Evolutionary conservation across 2,113 vertebrate species (phyloP).

Genomic region (Toxotes jaculatrix): DNA sequence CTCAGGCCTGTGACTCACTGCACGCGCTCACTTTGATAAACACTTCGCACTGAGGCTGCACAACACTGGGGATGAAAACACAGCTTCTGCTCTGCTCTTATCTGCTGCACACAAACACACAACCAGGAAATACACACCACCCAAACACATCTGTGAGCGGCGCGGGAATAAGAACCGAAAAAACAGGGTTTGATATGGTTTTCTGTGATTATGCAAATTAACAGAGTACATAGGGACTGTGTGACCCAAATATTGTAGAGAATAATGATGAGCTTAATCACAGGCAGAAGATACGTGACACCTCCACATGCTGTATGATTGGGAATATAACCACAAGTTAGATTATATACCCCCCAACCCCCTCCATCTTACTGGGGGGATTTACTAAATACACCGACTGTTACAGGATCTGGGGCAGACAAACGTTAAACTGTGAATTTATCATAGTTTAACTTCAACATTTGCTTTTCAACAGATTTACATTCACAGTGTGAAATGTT

Average conservation of each 20-base stretch:
- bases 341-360: no score
- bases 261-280: slow-evolving; percentile 68
- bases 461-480: no score
- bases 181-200: slow-evolving; percentile 28
- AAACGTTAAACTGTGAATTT: background rate
- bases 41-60: background rate
- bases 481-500: no score
- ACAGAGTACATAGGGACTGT: slow-evolving; percentile 32
- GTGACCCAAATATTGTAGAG: slow-evolving; percentile 68
- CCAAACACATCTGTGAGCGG: slow-evolving; percentile 7
- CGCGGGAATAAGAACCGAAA: background rate
- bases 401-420: background rate
- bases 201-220: slow-evolving; percentile 73
- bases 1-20: background rate
- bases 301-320: slow-evolving; percentile 30
- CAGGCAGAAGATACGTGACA: slow-evolving; percentile 45
- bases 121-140: slow-evolving; percentile 3
- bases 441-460: background rate
- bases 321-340: slow-evolving; percentile 1
- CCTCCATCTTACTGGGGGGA: no score
- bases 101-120: slow-evolving; percentile 29
- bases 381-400: background rate
- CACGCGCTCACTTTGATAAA: slow-evolving; percentile 1
- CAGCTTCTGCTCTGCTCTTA: slow-evolving; percentile 19
- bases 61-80: slow-evolving; percentile 25